Base-by-base conservation (phyloP, 2,113 vertebrate genomes). In the Mormoops blainvillei region DNA sequence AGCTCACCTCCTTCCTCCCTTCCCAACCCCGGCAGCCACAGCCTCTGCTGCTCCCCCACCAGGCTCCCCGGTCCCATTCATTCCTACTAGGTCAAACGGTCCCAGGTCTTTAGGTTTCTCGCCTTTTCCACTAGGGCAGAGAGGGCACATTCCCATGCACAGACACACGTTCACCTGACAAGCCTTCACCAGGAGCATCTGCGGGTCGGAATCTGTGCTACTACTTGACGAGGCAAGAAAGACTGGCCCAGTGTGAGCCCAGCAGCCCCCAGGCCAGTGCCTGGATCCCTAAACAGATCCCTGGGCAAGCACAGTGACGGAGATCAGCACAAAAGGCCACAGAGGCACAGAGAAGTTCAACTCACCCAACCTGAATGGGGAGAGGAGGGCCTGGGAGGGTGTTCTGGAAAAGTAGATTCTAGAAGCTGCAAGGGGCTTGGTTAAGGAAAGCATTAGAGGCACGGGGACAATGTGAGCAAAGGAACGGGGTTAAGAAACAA, bases 161-260 rank as follows among this genome's bases (percentile, higher is more conserved):
- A 89, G 45, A 19, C 1, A 3, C 81, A 38, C 1, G 7, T 2
- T 22, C 20, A 5, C 26, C 76, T 48, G 41, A n/a, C 33, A 33
- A 41, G 71, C 28, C 15, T n/a, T 33, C 19, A 0, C 5, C 0
- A 2, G 26, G 3, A 80, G 68, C 56, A 4, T 43, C 43, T 80
- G 22, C 0, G 43, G 0, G 33, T 5, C 14, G 36, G 91, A 54
- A 14, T 71, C 45, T 24, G 31, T 31, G 54, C 48, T 28, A 10
- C 71, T 10, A 12, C 85, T 45, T 20, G n/a, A 71, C 20, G 33
- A 4, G 13, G 9, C 45, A 52, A 78, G 36, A 38, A 65, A 28
- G 58, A 63, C 0, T 24, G 38, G 13, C 5, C 31, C 1, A 2
- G 15, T 0, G 3, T 7, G 11, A 24, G 7, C 36, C 70, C 83